Conservation (phyloP, 2,797 vertebrate genomes). For the Xenops minutus region DNA sequence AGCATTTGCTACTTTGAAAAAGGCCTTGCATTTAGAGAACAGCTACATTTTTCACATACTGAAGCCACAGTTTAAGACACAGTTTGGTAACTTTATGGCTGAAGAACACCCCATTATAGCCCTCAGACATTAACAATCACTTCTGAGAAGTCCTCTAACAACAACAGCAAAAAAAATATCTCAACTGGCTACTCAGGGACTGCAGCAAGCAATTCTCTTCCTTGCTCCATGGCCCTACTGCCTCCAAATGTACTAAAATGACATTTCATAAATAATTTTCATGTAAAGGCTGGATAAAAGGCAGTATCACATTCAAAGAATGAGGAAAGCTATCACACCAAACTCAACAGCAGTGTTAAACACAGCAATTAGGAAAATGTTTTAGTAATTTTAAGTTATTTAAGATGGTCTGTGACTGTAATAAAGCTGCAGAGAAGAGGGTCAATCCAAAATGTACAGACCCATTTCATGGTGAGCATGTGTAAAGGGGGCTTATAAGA, state of each 20-base stretch:
- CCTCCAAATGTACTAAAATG: neutral
- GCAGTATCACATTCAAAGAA: neutral
- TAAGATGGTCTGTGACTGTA: neutral
- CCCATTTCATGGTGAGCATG: rapidly evolving
- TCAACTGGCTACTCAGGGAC: neutral
- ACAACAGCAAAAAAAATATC: neutral
- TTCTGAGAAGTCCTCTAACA: neutral
- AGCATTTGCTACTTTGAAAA: neutral
- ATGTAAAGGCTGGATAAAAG: neutral
- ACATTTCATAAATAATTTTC: neutral
- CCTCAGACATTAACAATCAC: neutral
- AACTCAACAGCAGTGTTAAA: neutral
- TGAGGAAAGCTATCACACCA: neutral
- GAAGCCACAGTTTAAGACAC: neutral
- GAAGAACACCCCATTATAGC: neutral
- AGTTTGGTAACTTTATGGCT: neutral
- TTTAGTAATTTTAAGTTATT: neutral
- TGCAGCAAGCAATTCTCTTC: neutral
- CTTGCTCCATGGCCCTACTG: too few relatives aligned
- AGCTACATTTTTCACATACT: neutral
- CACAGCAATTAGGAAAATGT: neutral
- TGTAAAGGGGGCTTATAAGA: neutral
- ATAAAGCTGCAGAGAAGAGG: neutral
- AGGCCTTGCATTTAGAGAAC: neutral
- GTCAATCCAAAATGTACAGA: neutral